Base-by-base conservation (phyloP, 2,113 vertebrate genomes). In the Vulpes ferrilata region DNA sequence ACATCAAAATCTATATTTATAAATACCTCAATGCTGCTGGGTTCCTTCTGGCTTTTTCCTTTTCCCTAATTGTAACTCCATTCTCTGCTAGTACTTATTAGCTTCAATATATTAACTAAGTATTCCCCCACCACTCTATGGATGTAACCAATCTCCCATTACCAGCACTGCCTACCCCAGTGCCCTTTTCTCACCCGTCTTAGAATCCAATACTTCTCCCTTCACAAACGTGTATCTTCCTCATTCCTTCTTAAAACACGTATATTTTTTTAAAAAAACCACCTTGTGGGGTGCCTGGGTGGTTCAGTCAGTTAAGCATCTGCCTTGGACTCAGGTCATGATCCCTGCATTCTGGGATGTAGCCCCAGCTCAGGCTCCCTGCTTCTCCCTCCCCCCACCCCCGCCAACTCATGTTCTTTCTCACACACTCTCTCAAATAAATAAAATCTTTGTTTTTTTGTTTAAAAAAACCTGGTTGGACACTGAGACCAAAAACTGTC, bases 401-500 rank as follows among this genome's bases (percentile, higher is more conserved):
- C 30, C 43, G 1, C 15, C 30, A 5, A 67, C 13, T 67, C 65
- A 67, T 67, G 30, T 15, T 15, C 65, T 1, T 15, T 3, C 15
- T 32, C 27, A 11, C 25, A 27, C 27, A 13, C 64, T 65, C 62
- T 11, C 23, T 64, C 60, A 25, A 3, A 25, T 10, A 65, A 65
- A 67, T 67, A 67, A 67, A 67, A 32, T 65, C 27, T 65, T 65
- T 64, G 43, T 43, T 43, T 43, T 6, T 43, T 43, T 43, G 43
- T 65, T 73, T 19, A 10, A 69, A 95, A 85, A 48, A 65, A 55
- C 16, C 65, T 89, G 85, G 32, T 60, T 91, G 62, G 38, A 67
- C 62, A 86, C 3, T 23, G 23, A 91, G 62, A 91, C 82, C 53
- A 80, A 86, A 95, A 71, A 71, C 38, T 95, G 62, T 86, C 38